These are phyloP conservation scores for Anaspis maculata DNA, from an alignment of 2,888 invertebrate species.

Conservation along the genomic window DNA sequence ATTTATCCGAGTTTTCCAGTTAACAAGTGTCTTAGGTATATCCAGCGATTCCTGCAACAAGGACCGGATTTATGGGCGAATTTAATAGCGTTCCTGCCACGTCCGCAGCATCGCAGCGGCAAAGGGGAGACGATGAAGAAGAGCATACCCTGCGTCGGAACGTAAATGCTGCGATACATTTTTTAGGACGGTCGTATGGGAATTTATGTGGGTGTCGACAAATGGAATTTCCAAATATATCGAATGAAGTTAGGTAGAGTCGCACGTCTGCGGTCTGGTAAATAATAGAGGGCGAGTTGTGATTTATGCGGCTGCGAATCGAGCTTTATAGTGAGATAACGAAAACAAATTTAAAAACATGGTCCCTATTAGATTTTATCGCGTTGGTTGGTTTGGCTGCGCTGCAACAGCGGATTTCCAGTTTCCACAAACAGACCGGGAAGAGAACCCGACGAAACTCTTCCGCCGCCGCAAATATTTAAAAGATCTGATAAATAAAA, in stretches of 20 bases:
- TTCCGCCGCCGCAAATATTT: conserved; percentile 16
- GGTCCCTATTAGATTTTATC: conserved; percentile 34
- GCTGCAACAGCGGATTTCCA: no score
- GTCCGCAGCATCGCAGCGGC: no score
- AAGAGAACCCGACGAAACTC: conserved; percentile 5
- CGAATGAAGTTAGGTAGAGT: conserved; percentile 17
- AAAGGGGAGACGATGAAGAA: no score
- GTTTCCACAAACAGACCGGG: conserved; percentile 30
- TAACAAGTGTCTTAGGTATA: no score
- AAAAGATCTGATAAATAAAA: conserved; percentile 40
- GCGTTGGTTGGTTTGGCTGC: no score
- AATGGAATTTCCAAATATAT: conserved; percentile 19
- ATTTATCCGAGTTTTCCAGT: no score
- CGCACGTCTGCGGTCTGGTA: conserved; percentile 18
- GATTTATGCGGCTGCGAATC: conserved; percentile 29
- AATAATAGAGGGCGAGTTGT: conserved; percentile 23
- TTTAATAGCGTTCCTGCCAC: no score
- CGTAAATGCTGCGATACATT: conserved; percentile 6
- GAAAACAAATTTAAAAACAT: conserved; percentile 35
- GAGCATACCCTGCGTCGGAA: no score
- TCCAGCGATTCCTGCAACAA: no score
- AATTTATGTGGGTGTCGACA: conserved; percentile 14
- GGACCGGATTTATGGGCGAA: no score
- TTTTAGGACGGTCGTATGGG: conserved; percentile 11
- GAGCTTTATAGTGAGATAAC: conserved; percentile 28